A percentile compares a stretch with the other conserved stretches of the same genome.
phyloP scores from a whole-genome alignment of 2,797 vertebrate species.

The Enteromius paludinosus region DNA sequence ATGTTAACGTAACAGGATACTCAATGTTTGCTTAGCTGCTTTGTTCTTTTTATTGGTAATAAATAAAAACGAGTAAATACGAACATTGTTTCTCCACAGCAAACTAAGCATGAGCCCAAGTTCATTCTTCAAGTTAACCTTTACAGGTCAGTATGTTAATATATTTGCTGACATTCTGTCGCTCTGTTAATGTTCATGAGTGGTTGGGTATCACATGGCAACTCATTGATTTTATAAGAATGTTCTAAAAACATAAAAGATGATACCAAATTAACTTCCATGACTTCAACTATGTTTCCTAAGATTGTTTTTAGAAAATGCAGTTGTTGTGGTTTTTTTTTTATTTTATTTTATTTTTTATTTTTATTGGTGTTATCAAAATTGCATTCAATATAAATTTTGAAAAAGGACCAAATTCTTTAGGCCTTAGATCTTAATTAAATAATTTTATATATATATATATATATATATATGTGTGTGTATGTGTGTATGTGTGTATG shows the following conservation, averaged over 20 bases:
- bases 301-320: background rate
- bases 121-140: conserved; percentile 1
- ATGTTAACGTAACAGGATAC: background rate
- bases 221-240: conserved; percentile 39
- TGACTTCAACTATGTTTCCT: background rate
- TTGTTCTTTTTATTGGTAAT: no score
- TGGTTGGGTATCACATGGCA: conserved; percentile 16
- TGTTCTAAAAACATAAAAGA: conserved; percentile 18
- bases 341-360: no score
- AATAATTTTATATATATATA: background rate
- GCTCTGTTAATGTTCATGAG: conserved; percentile 46
- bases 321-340: no score
- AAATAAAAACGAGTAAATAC: no score
- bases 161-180: conserved; percentile 10
- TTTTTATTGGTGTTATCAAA: background rate
- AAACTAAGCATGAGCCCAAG: background rate
- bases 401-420: background rate
- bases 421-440: no score
- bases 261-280: background rate
- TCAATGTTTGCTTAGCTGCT: background rate
- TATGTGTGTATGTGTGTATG: no score
- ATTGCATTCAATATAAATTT: background rate
- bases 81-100: background rate
- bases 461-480: no score
- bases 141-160: background rate